Evolutionary conservation across 1,140 invertebrate genomes (phyloP), one percentile per base, ranked within the genome.

Genomic region (Sitobion miscanthi): DNA sequence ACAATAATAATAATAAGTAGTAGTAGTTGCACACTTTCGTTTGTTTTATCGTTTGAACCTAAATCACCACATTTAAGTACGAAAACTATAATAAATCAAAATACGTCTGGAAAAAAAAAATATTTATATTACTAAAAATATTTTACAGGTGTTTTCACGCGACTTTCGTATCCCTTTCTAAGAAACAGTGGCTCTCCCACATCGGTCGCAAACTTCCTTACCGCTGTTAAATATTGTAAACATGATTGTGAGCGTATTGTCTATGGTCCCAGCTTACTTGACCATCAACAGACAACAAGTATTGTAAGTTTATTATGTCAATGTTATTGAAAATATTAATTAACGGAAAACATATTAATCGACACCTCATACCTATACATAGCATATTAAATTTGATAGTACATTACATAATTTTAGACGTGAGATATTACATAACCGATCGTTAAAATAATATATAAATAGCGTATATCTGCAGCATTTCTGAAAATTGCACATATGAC

Each of bases 141-240:
- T 47, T 87, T 87, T 49, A 20, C 85, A 89, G 49, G 54, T 89
- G 87, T 89, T 89, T 89, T 89, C 87, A 2, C 20, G 47, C 4
- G 49, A 89, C 49, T 25, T 89, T 35, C 54, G 49, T 49, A 30
- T 35, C 11, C 49, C 87, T 21, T 52, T 89, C 35, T 89, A 57
- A 8, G 87, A 54, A 89, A 49, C 49, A 20, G 35, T 17, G 11
- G n/a, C 9, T 38, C 52, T 38, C 7, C 8, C 49, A 7, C 7
- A 3, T 5, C 9, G n/a, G 35, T 54, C n/a, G 0, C 52, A 62
- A 25, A 45, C 23, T 30, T 45, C 89, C 1, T 45, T 90, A 21
- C 25, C 35, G 11, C 17, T 21, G 2, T 42, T 90, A 0, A 38
- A 54, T 20, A 8, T 90, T 30, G 69, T 38, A 25, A 90, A 90